Evolutionary conservation across 2,888 invertebrate species (phyloP).

Genomic region (Melipona beecheii): DNA sequence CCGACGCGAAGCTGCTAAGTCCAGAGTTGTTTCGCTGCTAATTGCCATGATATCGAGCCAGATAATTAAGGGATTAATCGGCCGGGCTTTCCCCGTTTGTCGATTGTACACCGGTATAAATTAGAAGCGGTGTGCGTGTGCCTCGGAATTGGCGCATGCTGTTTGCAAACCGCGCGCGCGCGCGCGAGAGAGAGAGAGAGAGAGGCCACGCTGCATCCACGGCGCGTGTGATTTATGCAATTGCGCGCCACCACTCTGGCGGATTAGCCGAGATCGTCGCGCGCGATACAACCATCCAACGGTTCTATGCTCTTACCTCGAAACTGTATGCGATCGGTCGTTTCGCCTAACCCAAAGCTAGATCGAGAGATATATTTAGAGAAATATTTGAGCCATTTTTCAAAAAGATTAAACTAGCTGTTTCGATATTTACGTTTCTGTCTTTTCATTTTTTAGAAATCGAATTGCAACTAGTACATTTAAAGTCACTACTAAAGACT

Average conservation of each 20-base stretch:
- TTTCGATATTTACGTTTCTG: too few relatives aligned
- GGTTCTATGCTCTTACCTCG: not conserved
- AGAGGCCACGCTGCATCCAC: not conserved
- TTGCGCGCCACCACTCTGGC: not conserved
- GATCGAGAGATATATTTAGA: not conserved
- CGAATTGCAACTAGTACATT: too few relatives aligned
- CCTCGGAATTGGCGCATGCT: conserved; percentile 31
- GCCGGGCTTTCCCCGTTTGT: conserved; percentile 7
- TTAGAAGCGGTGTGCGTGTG: conserved; percentile 37
- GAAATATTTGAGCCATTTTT: fast-evolving
- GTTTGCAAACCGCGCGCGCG: not conserved
- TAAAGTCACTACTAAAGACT: too few relatives aligned
- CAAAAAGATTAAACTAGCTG: too few relatives aligned
- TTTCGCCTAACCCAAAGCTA: not conserved
- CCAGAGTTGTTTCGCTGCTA: conserved; percentile 3
- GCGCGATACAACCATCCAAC: not conserved
- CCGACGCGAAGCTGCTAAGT: not conserved
- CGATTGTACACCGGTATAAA: conserved; percentile 34
- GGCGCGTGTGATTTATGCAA: conserved; percentile 24
- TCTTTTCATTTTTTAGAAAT: too few relatives aligned
- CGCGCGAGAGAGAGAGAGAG: too few relatives aligned
- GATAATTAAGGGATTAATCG: conserved; percentile 48
- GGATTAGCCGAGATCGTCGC: not conserved
- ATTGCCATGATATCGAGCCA: conserved; percentile 48
- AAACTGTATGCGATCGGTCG: not conserved